Evolutionary conservation across 53 echinoderm and acorn worm genomes (phyloP), one percentile per base, ranked within the genome.

Genomic region (Arbacia lixula): DNA sequence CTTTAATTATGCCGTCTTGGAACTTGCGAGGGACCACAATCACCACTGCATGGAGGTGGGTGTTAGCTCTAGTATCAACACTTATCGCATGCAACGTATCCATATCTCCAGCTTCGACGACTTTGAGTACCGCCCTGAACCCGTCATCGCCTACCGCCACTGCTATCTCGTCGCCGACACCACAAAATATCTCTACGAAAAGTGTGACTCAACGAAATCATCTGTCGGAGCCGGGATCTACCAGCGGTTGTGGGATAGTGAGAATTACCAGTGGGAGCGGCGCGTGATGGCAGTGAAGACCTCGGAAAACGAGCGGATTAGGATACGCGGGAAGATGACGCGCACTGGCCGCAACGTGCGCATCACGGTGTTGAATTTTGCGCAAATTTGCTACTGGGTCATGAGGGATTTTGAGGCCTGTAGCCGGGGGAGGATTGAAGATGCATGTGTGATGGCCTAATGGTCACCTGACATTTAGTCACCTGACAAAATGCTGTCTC

Each of bases 371-470:
- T 67, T 96, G 16, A 93, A 93, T 28, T 96, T 91, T 55, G 96
- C 87, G 19, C 96, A 93, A 50, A 91, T 96, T 33, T 96, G 96
- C 65, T 96, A 86, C 89, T 95, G 95, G 95, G 83, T 93, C 4
- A 93, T 87, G 26, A 78, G 93, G n/a, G 86, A 89, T 40, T 89
- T 88, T 37, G 83, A 84, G 40, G 75, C 34, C 22, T 88, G 89
- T 24, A 84, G 89, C 24, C 74, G 73, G 5, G 89, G 89, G 3
- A 41, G 74, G 40, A 88, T 88, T 12, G 66, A 84, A 8, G 84
- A 88, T 77, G 60, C 41, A 22, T 88, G 88, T 24, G 36, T 88
- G 3, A 76, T 36, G 76, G 39, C 51, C 9, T 83, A 76, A 83
- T n/a, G n/a, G n/a, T n/a, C n/a, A n/a, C n/a, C n/a, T n/a, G n/a